These are phyloP conservation scores for Drosophila ohnishii DNA, from an alignment of 1,140 invertebrate species.

Conservation along the genomic window DNA sequence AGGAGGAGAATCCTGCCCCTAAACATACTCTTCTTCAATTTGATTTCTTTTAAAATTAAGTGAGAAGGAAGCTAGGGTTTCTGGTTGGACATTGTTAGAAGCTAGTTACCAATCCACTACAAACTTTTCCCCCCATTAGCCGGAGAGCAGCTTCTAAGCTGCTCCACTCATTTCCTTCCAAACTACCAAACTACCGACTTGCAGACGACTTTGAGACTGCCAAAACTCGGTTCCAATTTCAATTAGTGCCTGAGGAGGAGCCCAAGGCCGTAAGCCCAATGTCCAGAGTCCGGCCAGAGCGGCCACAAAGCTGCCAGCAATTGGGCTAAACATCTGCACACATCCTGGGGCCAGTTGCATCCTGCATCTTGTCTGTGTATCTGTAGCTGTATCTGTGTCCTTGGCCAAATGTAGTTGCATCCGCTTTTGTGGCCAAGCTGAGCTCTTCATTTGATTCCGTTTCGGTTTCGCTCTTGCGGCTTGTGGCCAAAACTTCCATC, in stretches of 20 bases:
- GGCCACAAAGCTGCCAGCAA: conserved; percentile 64
- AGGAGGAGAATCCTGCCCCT: neutral
- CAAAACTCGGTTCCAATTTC: conserved; percentile 38
- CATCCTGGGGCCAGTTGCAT: conserved; percentile 29
- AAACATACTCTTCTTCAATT: neutral
- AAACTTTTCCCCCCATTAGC: conserved; percentile 8
- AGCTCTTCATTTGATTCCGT: conserved; percentile 73
- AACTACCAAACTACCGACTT: neutral
- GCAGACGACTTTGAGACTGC: conserved; percentile 3
- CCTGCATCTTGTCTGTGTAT: conserved; percentile 13
- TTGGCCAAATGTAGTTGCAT: neutral
- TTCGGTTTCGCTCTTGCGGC: conserved; percentile 67
- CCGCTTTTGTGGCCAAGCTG: conserved; percentile 17
- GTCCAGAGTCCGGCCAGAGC: conserved; percentile 31
- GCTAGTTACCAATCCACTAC: neutral
- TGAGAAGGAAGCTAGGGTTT: too few species aligned
- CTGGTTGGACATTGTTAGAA: neutral
- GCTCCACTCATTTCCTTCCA: conserved; percentile 12
- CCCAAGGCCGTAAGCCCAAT: neutral
- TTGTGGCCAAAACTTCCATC: conserved; percentile 46
- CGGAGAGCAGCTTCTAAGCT: neutral
- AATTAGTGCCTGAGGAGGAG: conserved; percentile 38
- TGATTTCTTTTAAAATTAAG: neutral
- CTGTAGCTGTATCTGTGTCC: neutral
- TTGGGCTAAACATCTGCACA: conserved; percentile 41